Evolutionary conservation across 2,888 invertebrate genomes (phyloP).

Genomic region (Pollenia amentaria): DNA sequence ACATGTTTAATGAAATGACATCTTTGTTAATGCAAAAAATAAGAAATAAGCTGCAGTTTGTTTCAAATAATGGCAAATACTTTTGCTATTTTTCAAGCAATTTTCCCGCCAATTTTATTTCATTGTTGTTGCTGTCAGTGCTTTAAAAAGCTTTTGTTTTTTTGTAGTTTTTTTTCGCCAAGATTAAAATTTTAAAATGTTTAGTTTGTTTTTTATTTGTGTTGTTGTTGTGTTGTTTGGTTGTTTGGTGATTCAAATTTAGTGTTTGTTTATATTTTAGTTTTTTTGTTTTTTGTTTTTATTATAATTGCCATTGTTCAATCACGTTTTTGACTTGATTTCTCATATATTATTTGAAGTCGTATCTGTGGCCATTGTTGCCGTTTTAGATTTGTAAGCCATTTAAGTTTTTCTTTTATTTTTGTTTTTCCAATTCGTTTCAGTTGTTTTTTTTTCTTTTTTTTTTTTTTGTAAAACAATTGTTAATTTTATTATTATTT

Average conservation of each 20-base stretch:
- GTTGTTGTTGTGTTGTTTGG: not conserved
- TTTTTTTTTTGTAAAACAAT: constrained; percentile 54
- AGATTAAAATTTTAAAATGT: constrained; percentile 40
- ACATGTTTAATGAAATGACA: constrained; percentile 55
- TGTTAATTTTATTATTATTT: constrained; percentile 65
- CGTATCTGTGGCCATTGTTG: constrained; percentile 37
- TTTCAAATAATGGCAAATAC: constrained; percentile 42
- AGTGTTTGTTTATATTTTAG: constrained; percentile 39
- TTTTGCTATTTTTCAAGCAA: constrained; percentile 15
- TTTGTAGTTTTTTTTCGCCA: not conserved
- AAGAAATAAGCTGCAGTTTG: constrained; percentile 12
- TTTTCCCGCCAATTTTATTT: constrained; percentile 59
- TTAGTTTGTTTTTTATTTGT: not conserved
- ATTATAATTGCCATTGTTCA: constrained; percentile 70
- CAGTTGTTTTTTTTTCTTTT: not conserved
- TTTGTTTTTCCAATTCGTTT: not conserved
- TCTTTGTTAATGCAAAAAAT: constrained; percentile 31
- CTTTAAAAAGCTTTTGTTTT: constrained; percentile 33
- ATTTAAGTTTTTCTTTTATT: constrained; percentile 20
- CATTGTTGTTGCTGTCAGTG: not conserved
- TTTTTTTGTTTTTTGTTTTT: constrained; percentile 47
- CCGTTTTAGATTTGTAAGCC: constrained; percentile 40
- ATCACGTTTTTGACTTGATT: constrained; percentile 72
- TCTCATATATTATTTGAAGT: constrained; percentile 60
- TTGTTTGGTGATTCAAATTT: constrained; percentile 31